Percentiles rank a stretch among this genome's conserved stretches.
These are phyloP conservation scores for Orestias chungarensis DNA, from an alignment of 2,797 vertebrate genomes.

Conservation along the genomic window DNA sequence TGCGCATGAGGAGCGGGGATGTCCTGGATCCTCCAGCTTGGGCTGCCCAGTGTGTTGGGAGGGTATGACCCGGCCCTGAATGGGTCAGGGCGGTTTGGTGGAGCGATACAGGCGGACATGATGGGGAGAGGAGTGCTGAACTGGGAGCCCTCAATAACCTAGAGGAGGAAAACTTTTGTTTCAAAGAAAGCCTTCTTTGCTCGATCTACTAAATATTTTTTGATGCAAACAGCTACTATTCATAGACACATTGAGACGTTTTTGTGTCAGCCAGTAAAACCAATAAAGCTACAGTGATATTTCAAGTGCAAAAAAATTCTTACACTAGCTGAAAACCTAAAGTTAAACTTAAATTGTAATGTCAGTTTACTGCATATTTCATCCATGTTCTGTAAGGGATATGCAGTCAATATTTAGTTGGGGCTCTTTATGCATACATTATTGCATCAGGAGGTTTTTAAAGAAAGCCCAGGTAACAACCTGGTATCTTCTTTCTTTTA, in stretches of 20 bases:
- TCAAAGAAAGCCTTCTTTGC: too few relatives aligned
- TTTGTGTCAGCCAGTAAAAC: too few relatives aligned
- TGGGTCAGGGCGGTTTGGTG: slow-evolving; percentile 48
- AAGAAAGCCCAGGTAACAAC: too few relatives aligned
- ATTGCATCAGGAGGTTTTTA: too few relatives aligned
- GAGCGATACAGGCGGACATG: slow-evolving; percentile 56
- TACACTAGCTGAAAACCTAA: background rate
- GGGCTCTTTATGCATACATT: background rate
- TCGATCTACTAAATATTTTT: too few relatives aligned
- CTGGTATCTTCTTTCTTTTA: too few relatives aligned
- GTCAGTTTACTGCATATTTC: background rate
- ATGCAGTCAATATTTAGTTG: background rate
- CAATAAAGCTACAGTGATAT: too few relatives aligned
- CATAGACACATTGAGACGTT: too few relatives aligned
- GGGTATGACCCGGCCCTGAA: slow-evolving; percentile 46
- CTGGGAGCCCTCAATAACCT: slow-evolving; percentile 55
- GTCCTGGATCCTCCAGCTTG: background rate
- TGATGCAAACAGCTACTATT: background rate
- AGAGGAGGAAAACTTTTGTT: background rate
- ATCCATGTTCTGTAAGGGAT: background rate
- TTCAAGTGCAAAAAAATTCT: background rate
- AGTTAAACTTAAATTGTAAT: background rate
- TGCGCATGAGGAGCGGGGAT: rapidly evolving
- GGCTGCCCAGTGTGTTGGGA: slow-evolving; percentile 50
- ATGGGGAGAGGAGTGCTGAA: slow-evolving; percentile 70